phyloP scores from a whole-genome alignment of 2,888 invertebrate genomes.

The Calameuta idolon region DNA sequence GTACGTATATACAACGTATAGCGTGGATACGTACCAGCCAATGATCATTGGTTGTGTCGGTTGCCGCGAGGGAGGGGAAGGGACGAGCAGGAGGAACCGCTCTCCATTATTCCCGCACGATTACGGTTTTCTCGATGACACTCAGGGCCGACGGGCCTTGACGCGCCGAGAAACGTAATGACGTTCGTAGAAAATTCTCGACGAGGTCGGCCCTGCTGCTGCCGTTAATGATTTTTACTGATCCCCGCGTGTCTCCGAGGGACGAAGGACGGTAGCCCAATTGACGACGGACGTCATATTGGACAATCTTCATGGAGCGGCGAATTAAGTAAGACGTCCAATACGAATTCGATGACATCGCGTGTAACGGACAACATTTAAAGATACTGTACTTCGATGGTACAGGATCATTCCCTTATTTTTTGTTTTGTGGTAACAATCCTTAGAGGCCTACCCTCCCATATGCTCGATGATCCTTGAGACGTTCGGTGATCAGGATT shows the following conservation, averaged over 20 bases:
- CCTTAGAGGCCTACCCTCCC: too few relatives aligned
- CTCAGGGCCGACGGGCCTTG: slow-evolving; percentile 57
- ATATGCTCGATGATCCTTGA: too few relatives aligned
- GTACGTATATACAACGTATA: background rate
- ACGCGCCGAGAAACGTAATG: slow-evolving; percentile 60
- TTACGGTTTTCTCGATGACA: slow-evolving; percentile 7
- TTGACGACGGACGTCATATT: background rate
- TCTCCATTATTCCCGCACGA: background rate
- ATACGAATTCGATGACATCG: background rate
- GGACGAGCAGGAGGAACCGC: background rate
- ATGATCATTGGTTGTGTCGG: background rate
- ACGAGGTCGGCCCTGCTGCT: slow-evolving; percentile 36
- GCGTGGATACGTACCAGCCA: background rate
- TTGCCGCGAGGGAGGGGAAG: background rate
- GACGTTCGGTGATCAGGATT: background rate
- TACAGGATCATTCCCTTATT: background rate
- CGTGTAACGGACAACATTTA: background rate
- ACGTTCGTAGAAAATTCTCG: slow-evolving; percentile 60
- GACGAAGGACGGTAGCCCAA: background rate
- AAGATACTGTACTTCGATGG: background rate
- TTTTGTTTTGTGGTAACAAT: too few relatives aligned
- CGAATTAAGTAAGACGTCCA: background rate
- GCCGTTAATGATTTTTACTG: background rate
- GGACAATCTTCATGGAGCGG: background rate
- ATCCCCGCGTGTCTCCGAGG: background rate